A percentile compares a stretch with the other conserved stretches of the same genome.
These are phyloP conservation scores for Aspidoscelis tigris DNA, from an alignment of 2,113 vertebrate species.

Conservation along the genomic window DNA sequence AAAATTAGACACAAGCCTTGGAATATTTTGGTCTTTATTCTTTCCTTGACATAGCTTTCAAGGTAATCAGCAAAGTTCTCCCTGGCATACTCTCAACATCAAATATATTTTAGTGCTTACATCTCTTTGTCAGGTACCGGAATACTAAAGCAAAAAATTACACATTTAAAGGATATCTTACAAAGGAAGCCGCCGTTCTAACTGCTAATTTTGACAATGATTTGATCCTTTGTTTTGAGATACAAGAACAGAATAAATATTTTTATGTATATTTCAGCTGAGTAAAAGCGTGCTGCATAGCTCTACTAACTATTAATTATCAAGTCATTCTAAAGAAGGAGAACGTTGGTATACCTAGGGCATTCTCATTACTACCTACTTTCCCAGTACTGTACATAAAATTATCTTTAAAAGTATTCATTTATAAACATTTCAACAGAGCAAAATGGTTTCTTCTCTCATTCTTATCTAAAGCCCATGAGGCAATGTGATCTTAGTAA, in stretches of 20 bases:
- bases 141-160: not conserved
- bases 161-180: constrained; percentile 3
- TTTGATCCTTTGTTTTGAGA: not conserved
- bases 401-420: not conserved
- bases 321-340: not conserved
- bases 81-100: not conserved
- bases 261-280: too few species aligned
- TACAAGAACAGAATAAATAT: not conserved
- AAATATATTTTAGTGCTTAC: not conserved
- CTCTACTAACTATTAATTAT: not conserved
- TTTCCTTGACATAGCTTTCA: not conserved
- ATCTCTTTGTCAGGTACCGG: constrained; percentile 15
- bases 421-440: too few species aligned
- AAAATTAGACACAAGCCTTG: not conserved
- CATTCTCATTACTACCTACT: not conserved
- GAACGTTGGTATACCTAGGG: not conserved
- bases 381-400: not conserved
- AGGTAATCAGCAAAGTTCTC: constrained; percentile 12
- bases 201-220: not conserved
- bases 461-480: too few species aligned
- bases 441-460: too few species aligned
- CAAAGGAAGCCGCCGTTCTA: constrained; percentile 2
- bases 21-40: not conserved
- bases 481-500: too few species aligned
- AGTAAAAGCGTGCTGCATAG: not conserved